phyloP scores from a whole-genome alignment of 2,888 invertebrate genomes.

The Stenurella melanura region DNA sequence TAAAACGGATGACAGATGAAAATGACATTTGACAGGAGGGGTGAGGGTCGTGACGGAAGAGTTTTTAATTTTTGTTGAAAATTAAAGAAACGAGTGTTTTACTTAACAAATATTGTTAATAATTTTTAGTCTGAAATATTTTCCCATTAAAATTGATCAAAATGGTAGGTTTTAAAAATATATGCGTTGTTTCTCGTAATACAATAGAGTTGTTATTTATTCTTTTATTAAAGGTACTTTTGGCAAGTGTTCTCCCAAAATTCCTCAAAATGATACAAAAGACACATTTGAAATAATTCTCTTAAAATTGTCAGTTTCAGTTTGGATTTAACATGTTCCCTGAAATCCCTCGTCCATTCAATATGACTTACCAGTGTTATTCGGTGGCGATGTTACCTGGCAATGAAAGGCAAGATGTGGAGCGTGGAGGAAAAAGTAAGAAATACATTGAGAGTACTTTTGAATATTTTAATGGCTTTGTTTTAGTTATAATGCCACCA shows the following conservation, averaged over 20 bases:
- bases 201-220: too few species aligned
- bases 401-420: conserved; percentile 94
- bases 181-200: not conserved
- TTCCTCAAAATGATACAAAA: not conserved
- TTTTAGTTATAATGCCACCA: conserved; percentile 97
- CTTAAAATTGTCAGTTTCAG: conserved; percentile 78
- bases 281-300: not conserved
- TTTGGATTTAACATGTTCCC: conserved; percentile 94
- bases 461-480: conserved; percentile 25
- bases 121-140: not conserved
- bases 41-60: not conserved
- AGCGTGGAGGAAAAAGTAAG: conserved; percentile 97
- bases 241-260: not conserved
- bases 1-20: too few species aligned
- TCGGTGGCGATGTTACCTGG: conserved; percentile 97
- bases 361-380: conserved; percentile 91
- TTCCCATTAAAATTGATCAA: not conserved
- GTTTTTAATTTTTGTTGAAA: not conserved
- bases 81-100: not conserved
- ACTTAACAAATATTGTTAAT: not conserved
- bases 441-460: conserved; percentile 26
- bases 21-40: not conserved
- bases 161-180: not conserved
- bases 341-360: conserved; percentile 87
- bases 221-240: not conserved